These are phyloP conservation scores for Carposina sasakii DNA, from an alignment of 1,140 invertebrate genomes.

Conservation along the genomic window DNA sequence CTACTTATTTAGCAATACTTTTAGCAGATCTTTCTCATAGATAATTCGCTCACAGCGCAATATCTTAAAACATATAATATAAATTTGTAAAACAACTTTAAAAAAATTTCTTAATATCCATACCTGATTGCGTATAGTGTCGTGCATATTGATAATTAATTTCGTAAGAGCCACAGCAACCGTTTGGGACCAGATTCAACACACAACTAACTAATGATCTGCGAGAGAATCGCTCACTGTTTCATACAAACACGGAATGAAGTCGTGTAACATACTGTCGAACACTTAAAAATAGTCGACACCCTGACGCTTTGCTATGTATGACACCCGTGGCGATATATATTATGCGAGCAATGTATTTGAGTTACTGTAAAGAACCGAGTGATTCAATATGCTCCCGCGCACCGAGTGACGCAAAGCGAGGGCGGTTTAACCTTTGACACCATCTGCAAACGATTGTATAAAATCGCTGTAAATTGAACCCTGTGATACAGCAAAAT, in stretches of 20 bases:
- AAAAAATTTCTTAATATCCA: too few species aligned
- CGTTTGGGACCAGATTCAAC: conserved; percentile 20
- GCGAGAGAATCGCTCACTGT: conserved; percentile 10
- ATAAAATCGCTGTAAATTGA: too few species aligned
- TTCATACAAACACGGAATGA: conserved; percentile 12
- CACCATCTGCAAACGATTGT: conserved; percentile 36
- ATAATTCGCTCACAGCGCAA: too few species aligned
- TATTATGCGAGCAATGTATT: conserved; percentile 31
- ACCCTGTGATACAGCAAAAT: too few species aligned
- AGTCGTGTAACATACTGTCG: conserved; percentile 15
- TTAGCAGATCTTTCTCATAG: too few species aligned
- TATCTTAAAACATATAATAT: too few species aligned
- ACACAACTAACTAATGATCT: conserved; percentile 23
- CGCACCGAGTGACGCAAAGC: conserved; percentile 36
- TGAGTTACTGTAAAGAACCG: conserved; percentile 12
- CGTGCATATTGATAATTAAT: conserved; percentile 29
- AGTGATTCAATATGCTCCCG: conserved; percentile 24
- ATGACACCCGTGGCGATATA: too few species aligned
- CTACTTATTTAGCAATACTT: too few species aligned
- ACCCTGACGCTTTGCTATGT: too few species aligned
- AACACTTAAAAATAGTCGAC: conserved; percentile 16
- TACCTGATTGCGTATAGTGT: conserved; percentile 43
- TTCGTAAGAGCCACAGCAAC: conserved; percentile 10
- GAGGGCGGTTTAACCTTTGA: conserved; percentile 32
- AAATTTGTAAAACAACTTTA: too few species aligned